A percentile compares a stretch with the other conserved stretches of the same genome.
Conservation (phyloP, 2,797 vertebrate genomes). For the Chaetophractus vellerosus region DNA sequence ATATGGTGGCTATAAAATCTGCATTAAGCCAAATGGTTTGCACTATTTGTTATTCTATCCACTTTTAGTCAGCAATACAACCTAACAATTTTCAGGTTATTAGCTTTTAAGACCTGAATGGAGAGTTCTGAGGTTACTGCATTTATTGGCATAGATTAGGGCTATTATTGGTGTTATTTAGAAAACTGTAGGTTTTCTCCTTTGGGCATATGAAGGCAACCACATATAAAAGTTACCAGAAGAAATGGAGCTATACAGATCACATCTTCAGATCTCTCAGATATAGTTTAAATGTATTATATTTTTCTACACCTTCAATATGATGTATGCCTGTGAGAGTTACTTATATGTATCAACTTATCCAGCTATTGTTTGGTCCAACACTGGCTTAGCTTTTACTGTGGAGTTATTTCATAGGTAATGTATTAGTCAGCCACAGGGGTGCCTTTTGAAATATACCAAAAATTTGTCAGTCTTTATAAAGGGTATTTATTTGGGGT, state of each 20-base stretch:
- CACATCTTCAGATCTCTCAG: neutral
- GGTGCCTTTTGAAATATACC: too few relatives aligned
- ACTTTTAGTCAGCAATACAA: neutral
- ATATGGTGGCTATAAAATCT: neutral
- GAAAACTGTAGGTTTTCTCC: neutral
- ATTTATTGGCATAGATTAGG: neutral
- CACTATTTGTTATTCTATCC: neutral
- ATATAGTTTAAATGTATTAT: neutral
- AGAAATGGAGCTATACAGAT: neutral
- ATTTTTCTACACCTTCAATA: neutral
- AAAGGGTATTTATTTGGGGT: too few relatives aligned
- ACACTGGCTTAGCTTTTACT: too few relatives aligned
- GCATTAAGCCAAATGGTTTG: neutral
- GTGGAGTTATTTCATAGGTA: too few relatives aligned
- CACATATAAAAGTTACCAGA: neutral
- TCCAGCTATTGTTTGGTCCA: too few relatives aligned
- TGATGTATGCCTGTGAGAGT: neutral
- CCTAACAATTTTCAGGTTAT: neutral
- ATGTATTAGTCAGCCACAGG: too few relatives aligned
- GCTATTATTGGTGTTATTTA: neutral
- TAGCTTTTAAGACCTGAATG: neutral
- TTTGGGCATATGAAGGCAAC: neutral
- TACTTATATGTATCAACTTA: too few relatives aligned
- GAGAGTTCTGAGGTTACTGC: neutral
- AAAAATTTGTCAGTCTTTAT: too few relatives aligned